Base-by-base conservation (phyloP, 2,888 invertebrate genomes). In the Xanthia togata region DNA sequence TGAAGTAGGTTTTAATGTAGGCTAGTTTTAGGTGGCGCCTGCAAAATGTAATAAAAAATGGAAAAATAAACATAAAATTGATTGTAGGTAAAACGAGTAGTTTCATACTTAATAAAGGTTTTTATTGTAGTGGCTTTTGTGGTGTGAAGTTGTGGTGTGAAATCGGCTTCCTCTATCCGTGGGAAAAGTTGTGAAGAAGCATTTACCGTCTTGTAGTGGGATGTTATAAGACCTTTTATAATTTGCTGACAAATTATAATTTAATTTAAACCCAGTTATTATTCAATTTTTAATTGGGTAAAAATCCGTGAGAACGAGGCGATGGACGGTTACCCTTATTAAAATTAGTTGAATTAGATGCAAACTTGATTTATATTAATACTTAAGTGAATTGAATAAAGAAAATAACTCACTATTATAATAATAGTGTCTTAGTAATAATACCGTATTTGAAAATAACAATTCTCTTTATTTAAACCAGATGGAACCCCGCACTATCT, bases 21-120 rank as follows among this genome's bases (percentile, higher is more conserved):
- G 38, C 9, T 38, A 20, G 41, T 76, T 31, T 50, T 76, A 41
- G n/a, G 78, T 41, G n/a, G 50, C n/a, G 78, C 11, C 26, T 26
- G 11, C 17, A 38, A 63, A n/a, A 63, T 38, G 35, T 63, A 12
- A 23, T 35, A 11, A 41, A 2, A 12, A 1, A 35, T 20, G 9
- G 17, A 20, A 20, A 50, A 50, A 47, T 47, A 47, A 47, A 47
- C 4, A 44, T 44, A 47, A 73, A 44, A 57, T n/a, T n/a, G 9
- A 44, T n/a, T 44, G 72, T 41, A 12, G 20, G 44, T 69, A 20
- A 31, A n/a, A n/a, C 35, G 31, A 17, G 23, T 23, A 23, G 17
- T 12, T 68, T 35, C 12, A 26, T 35, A 9, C 17, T 63, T 17
- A 17, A 11, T 17, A 26, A 5, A 64, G 41, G 20, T 26, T 64